Evolutionary conservation across 2,113 vertebrate species (phyloP).

Genomic region (Microcebus ravelobensis): DNA sequence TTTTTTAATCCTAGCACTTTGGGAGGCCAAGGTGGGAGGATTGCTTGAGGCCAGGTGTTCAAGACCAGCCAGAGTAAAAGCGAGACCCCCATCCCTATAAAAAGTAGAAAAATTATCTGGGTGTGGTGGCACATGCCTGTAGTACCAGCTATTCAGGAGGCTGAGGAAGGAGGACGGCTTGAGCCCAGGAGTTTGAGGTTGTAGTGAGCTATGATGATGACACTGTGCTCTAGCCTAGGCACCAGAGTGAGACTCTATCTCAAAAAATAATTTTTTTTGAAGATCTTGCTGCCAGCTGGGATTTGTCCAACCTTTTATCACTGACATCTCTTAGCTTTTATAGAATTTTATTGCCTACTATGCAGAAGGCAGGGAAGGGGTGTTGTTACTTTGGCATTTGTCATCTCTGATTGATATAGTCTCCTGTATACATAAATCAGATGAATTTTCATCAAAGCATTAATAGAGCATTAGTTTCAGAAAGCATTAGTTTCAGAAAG

Average conservation of each 20-base stretch:
- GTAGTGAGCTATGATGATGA: no score
- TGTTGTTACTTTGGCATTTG: neutral
- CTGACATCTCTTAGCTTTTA: neutral
- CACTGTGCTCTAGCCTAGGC: neutral
- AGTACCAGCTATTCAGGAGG: neutral
- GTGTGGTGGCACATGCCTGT: neutral
- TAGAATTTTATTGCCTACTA: neutral
- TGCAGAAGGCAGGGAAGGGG: neutral
- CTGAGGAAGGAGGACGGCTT: neutral
- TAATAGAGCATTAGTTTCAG: neutral
- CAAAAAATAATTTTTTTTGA: neutral
- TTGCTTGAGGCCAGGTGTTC: no score
- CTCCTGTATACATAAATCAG: neutral
- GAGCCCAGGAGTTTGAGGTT: neutral
- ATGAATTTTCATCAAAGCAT: slow-evolving; percentile 17
- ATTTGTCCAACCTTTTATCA: neutral
- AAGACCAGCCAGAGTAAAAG: no score
- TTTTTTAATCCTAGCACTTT: no score
- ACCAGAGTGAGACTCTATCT: neutral
- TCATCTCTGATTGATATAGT: neutral
- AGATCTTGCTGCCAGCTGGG: neutral
- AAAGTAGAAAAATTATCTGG: no score
- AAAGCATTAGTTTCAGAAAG: neutral
- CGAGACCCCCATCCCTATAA: no score
- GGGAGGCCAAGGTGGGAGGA: no score